Evolutionary conservation across 2,797 vertebrate genomes (phyloP).

Genomic region (Pygocentrus nattereri): DNA sequence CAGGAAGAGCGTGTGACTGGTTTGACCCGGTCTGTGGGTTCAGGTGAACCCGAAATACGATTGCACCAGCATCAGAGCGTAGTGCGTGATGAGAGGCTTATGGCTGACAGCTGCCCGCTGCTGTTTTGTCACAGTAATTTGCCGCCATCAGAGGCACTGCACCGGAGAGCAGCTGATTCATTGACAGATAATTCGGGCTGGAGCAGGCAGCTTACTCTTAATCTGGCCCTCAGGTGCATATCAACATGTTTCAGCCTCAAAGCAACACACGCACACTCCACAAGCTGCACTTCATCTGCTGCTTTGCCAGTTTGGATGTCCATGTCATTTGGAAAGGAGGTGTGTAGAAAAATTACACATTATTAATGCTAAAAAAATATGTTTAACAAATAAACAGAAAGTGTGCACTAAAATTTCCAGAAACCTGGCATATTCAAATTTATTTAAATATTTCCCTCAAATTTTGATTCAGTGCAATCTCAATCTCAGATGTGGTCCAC

Average conservation of each 20-base stretch:
- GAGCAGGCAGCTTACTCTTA: constrained; percentile 44
- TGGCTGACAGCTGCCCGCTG: constrained; percentile 54
- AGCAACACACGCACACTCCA: constrained; percentile 5
- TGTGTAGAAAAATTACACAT: too few species aligned
- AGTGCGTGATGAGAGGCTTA: constrained; percentile 57
- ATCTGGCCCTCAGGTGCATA: constrained; percentile 55
- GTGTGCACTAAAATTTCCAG: too few species aligned
- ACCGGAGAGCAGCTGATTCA: constrained; percentile 52
- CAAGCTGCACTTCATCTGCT: background rate
- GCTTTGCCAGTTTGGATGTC: background rate
- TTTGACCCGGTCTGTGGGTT: constrained; percentile 37
- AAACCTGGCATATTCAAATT: too few species aligned
- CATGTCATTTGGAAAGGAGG: background rate
- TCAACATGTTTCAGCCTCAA: constrained; percentile 45
- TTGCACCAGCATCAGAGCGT: constrained; percentile 58
- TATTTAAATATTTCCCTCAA: too few species aligned
- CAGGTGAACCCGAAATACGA: constrained; percentile 35
- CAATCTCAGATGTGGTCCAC: too few species aligned
- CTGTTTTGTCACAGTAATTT: constrained; percentile 58
- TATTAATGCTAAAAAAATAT: too few species aligned
- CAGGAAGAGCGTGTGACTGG: background rate
- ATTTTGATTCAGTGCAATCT: too few species aligned
- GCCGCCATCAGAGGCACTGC: constrained; percentile 51
- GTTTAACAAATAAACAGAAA: too few species aligned
- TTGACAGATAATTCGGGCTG: constrained; percentile 51